A percentile compares a stretch with the other conserved stretches of the same genome.
Conservation (phyloP, 1,140 invertebrate species). For the Diploscapter pachys region DNA sequence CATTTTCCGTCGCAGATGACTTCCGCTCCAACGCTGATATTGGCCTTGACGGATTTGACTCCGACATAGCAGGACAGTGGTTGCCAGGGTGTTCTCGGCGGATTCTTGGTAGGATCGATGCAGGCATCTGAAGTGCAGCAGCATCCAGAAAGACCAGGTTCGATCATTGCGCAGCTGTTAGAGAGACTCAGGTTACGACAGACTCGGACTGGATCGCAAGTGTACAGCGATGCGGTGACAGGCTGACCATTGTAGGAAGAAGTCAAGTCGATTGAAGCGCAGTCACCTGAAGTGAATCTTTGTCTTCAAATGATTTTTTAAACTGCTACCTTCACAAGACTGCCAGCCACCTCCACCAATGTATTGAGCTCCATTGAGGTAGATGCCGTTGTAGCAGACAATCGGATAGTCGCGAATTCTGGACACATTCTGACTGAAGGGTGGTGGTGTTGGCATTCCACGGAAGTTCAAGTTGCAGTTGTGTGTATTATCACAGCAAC, state of each 20-base stretch:
- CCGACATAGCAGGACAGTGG: slow-evolving; percentile 36
- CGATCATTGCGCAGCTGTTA: slow-evolving; percentile 28
- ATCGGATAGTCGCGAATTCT: slow-evolving; percentile 1
- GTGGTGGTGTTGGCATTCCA: slow-evolving; percentile 9
- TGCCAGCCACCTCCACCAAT: slow-evolving; percentile 21
- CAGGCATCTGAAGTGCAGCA: slow-evolving; percentile 34
- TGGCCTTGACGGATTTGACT: slow-evolving; percentile 12
- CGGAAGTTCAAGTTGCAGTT: slow-evolving; percentile 25
- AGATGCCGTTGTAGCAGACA: slow-evolving; percentile 28
- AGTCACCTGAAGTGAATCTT: slow-evolving; percentile 23
- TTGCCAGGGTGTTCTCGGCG: slow-evolving; percentile 20
- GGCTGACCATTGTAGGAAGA: slow-evolving; percentile 4
- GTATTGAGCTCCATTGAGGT: slow-evolving; percentile 6
- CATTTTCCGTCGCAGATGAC: slow-evolving; percentile 31
- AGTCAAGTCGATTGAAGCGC: slow-evolving; percentile 12
- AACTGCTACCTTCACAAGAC: slow-evolving; percentile 16
- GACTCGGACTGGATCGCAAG: slow-evolving; percentile 31
- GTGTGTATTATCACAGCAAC: slow-evolving; percentile 26
- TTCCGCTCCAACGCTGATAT: slow-evolving; percentile 21
- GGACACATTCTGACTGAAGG: background rate
- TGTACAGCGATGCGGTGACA: slow-evolving; percentile 31
- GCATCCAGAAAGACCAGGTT: slow-evolving; percentile 26
- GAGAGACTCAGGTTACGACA: slow-evolving; percentile 21
- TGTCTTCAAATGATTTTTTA: slow-evolving; percentile 11
- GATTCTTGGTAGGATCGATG: slow-evolving; percentile 27